Conservation (phyloP, 2,113 vertebrate genomes). For the Phoenicopterus ruber region DNA sequence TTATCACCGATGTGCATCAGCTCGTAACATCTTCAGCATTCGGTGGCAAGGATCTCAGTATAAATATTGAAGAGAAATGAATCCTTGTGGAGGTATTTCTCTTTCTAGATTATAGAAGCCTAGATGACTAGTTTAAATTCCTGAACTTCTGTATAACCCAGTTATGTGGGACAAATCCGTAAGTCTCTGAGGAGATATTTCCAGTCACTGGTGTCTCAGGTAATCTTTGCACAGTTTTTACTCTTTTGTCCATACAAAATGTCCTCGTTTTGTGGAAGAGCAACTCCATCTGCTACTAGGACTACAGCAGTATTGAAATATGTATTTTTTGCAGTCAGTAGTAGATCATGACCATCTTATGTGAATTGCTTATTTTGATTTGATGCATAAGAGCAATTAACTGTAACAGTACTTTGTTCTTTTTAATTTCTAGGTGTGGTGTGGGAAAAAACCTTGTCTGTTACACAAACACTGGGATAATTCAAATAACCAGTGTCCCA, state of each 20-base stretch:
- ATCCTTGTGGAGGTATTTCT: background rate
- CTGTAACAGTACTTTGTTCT: background rate
- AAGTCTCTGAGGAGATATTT: background rate
- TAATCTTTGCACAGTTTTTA: background rate
- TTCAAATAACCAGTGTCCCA: constrained; percentile 73
- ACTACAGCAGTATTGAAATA: background rate
- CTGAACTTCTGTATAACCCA: background rate
- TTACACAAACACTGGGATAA: constrained; percentile 58
- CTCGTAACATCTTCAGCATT: background rate
- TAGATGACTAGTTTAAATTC: background rate
- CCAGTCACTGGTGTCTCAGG: background rate
- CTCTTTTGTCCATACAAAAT: background rate
- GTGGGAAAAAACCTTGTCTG: constrained; percentile 86
- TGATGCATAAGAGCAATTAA: background rate
- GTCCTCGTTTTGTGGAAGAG: background rate
- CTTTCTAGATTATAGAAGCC: background rate
- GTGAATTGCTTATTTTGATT: background rate
- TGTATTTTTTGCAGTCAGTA: background rate
- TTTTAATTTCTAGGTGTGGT: constrained; percentile 81
- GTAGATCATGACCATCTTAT: background rate
- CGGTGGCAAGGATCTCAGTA: background rate
- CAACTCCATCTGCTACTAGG: background rate
- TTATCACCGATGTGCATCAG: background rate
- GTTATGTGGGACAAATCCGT: background rate
- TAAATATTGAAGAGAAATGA: background rate